phyloP scores from a whole-genome alignment of 1,140 invertebrate species.

The Drosophila azteca region DNA sequence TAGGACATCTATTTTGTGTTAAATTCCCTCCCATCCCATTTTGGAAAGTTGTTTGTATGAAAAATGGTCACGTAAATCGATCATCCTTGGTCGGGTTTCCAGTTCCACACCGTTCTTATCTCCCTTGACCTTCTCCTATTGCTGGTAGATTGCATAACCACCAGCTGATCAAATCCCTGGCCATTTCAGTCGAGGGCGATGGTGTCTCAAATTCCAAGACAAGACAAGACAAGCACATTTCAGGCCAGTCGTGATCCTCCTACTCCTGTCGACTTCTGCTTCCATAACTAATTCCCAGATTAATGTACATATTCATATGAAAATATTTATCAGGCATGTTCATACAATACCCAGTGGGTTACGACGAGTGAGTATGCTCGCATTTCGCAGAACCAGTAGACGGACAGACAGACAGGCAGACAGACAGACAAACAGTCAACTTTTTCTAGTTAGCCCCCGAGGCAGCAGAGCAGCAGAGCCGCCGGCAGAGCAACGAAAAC shows the following conservation, averaged over 20 bases:
- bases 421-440: slow-evolving; percentile 35
- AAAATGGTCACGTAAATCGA: no score
- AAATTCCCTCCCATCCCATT: no score
- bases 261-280: slow-evolving; percentile 20
- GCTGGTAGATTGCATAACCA: no score
- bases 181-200: background rate
- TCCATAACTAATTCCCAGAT: slow-evolving; percentile 40
- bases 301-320: slow-evolving; percentile 56
- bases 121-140: no score
- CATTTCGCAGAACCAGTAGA: slow-evolving; percentile 58
- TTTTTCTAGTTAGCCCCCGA: slow-evolving; percentile 15
- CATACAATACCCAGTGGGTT: slow-evolving; percentile 23
- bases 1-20: no score
- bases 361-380: background rate
- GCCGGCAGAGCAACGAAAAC: slow-evolving; percentile 9
- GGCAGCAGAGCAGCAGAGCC: background rate
- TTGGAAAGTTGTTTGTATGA: no score
- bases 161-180: no score
- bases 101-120: no score
- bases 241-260: slow-evolving; percentile 12
- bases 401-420: slow-evolving; percentile 6
- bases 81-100: no score
- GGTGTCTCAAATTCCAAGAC: slow-evolving; percentile 1
- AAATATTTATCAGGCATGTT: slow-evolving; percentile 57
- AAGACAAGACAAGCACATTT: background rate